Base-by-base conservation (phyloP, 1,140 invertebrate species). In the Brachionus sp. region DNA sequence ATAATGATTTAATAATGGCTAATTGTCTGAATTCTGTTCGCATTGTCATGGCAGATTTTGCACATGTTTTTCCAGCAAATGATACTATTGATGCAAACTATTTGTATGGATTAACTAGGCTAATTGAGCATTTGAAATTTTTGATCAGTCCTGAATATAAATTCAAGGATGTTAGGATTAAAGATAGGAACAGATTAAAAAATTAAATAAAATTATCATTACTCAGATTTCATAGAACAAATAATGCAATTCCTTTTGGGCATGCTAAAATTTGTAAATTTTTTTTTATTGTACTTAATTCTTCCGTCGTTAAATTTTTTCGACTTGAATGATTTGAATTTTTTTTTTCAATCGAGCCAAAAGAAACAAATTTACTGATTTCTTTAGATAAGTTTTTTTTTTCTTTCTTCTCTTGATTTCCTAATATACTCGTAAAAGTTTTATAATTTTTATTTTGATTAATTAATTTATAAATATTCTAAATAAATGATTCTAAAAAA, bases 31-130 rank as follows among this genome's bases (percentile, higher is more conserved):
- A 35, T 16, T 62, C 50, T 16, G 80, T 82, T 9, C 37, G 80
- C 13, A 66, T 82, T 33, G 80, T 82, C n/a, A 80, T 80, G 77
- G 77, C 77, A 13, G 80, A 82, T 50, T 82, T 82, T 82, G 80
- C 80, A 13, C 80, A 82, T 19, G 80, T 82, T 16, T 82, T 82
- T 70, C 80, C 80, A 12, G 44, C 80, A 19, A 50, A 66, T 50
- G 50, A 50, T 19, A 13, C 35, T 19, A 37, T 46, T 16, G 80
- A 82, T 70, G 12, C 12, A 10, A 82, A 82, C 16, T 82, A 66
- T 70, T 35, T 82, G 5, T 82, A 25, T 39, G 80, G 80, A 33
- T 7, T 82, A 7, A 66, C 12, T 9, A 39, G 33, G 25, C 42
- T 66, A 19, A 82, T 82, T 33, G 44, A 70, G 16, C n/a, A 68